Evolutionary conservation across 2,113 vertebrate species (phyloP).

Genomic region (Cyprinodon tularosa): DNA sequence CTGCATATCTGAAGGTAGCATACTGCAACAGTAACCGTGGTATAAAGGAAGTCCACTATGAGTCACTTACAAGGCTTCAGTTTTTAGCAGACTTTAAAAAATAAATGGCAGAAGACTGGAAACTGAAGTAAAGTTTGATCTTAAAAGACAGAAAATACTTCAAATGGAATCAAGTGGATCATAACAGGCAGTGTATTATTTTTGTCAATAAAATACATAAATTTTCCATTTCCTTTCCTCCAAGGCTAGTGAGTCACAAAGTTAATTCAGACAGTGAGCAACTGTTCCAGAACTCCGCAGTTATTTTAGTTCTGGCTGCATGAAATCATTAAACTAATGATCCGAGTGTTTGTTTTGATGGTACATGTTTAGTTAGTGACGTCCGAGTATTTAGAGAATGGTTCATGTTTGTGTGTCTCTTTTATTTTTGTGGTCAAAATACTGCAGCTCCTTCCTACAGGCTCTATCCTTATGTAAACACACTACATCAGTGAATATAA

Average conservation of each 20-base stretch:
- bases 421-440: background rate
- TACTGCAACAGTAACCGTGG: background rate
- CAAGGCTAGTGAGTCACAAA: background rate
- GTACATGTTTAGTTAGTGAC: background rate
- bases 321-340: slow-evolving; percentile 1
- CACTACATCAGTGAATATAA: background rate
- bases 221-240: background rate
- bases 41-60: background rate
- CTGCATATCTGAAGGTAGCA: background rate
- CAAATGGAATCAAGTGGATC: background rate
- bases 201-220: background rate
- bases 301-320: background rate
- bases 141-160: background rate
- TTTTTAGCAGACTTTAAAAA: background rate
- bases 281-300: background rate
- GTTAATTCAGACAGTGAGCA: background rate
- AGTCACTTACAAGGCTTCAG: background rate
- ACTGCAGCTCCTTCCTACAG: background rate
- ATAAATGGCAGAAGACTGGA: background rate
- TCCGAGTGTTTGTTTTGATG: background rate
- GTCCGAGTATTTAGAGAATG: background rate
- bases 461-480: background rate
- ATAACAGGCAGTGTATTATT: background rate
- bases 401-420: background rate
- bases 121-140: background rate